Percentiles rank a stretch among this genome's conserved stretches.
These are phyloP conservation scores for Hemicordylus capensis DNA, from an alignment of 2,113 vertebrate species.

Conservation along the genomic window DNA sequence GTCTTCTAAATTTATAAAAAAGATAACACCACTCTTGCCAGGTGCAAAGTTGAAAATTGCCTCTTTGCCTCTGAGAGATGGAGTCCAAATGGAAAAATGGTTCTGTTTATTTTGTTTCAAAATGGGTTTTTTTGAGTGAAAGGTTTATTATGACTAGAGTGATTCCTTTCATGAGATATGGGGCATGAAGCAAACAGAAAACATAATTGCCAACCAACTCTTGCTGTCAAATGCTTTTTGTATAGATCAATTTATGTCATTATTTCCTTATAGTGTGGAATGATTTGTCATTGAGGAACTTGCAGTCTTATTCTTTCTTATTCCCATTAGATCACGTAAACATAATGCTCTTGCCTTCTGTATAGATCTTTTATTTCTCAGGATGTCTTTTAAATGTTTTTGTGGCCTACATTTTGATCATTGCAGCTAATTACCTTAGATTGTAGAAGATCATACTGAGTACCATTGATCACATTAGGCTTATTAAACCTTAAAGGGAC, in stretches of 20 bases:
- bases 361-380: background rate
- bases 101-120: background rate
- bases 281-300: background rate
- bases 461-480: background rate
- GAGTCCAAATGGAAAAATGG: conserved; percentile 1
- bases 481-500: background rate
- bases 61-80: background rate
- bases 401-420: background rate
- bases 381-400: background rate
- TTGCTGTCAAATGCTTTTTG: background rate
- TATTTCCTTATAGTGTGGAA: background rate
- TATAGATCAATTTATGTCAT: background rate
- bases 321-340: background rate
- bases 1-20: conserved; percentile 16
- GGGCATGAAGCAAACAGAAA: background rate
- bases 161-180: background rate
- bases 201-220: background rate
- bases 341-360: background rate
- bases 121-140: background rate
- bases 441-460: background rate
- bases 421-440: background rate
- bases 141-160: background rate
- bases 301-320: background rate
- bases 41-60: conserved; percentile 13
- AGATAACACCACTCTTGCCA: background rate